Conservation (phyloP, 2,888 invertebrate species). For the Malacosoma neustria region DNA sequence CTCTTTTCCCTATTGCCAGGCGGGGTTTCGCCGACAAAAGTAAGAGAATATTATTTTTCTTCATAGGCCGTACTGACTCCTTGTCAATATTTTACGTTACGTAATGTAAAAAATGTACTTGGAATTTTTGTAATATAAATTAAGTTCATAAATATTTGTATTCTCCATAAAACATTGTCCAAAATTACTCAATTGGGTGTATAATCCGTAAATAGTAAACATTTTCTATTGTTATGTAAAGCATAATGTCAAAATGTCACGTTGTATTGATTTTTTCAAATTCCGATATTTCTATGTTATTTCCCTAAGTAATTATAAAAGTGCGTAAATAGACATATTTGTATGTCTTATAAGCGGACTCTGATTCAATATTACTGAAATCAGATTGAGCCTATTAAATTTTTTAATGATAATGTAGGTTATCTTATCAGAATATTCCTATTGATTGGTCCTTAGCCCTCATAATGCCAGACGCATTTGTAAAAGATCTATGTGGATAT, state of each 20-base stretch:
- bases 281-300: too few species aligned
- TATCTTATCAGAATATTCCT: too few species aligned
- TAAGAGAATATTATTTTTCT: slow-evolving; percentile 53
- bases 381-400: too few species aligned
- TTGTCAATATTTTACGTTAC: slow-evolving; percentile 61
- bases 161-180: not conserved
- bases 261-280: slow-evolving; percentile 6
- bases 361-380: too few species aligned
- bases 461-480: too few species aligned
- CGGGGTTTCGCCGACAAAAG: slow-evolving; percentile 78
- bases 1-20: slow-evolving; percentile 75
- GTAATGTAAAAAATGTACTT: slow-evolving; percentile 58
- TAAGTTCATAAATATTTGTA: not conserved
- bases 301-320: too few species aligned
- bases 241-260: not conserved
- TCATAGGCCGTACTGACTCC: slow-evolving; percentile 20
- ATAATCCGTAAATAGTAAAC: slow-evolving; percentile 9
- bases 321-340: too few species aligned
- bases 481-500: too few species aligned
- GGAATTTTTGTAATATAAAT: not conserved
- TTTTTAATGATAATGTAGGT: too few species aligned
- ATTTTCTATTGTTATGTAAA: not conserved
- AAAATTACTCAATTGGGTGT: too few species aligned
- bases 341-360: too few species aligned
- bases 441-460: too few species aligned